These are phyloP conservation scores for Strix aluco DNA, from an alignment of 2,113 vertebrate species.

Conservation along the genomic window DNA sequence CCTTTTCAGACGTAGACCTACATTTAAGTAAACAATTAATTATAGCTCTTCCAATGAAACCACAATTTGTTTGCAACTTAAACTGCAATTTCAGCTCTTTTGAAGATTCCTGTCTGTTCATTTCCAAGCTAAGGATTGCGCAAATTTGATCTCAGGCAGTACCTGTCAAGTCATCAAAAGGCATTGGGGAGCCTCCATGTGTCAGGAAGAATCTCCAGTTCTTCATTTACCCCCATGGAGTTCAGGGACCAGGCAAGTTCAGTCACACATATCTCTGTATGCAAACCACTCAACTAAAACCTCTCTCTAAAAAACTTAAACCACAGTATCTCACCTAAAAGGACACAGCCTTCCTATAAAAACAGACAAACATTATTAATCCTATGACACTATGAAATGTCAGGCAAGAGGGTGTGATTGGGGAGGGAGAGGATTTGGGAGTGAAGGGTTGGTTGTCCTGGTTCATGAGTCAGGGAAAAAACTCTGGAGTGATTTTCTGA, in stretches of 20 bases:
- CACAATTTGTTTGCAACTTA: slow-evolving; percentile 19
- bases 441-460: neutral
- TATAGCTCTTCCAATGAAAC: neutral
- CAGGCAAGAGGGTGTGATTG: neutral
- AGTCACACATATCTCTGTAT: neutral
- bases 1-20: slow-evolving; percentile 18
- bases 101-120: slow-evolving; percentile 15
- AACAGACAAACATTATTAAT: neutral
- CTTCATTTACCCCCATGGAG: neutral
- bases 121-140: neutral
- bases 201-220: neutral
- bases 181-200: neutral
- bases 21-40: slow-evolving; percentile 38
- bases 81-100: neutral
- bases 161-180: slow-evolving; percentile 12
- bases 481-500: neutral
- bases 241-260: neutral
- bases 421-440: neutral
- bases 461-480: neutral
- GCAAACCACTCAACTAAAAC: neutral
- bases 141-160: neutral
- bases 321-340: neutral
- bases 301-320: neutral
- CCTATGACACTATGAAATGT: neutral
- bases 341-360: neutral